phyloP scores from a whole-genome alignment of 2,888 invertebrate genomes.

The Ceriagrion tenellum region DNA sequence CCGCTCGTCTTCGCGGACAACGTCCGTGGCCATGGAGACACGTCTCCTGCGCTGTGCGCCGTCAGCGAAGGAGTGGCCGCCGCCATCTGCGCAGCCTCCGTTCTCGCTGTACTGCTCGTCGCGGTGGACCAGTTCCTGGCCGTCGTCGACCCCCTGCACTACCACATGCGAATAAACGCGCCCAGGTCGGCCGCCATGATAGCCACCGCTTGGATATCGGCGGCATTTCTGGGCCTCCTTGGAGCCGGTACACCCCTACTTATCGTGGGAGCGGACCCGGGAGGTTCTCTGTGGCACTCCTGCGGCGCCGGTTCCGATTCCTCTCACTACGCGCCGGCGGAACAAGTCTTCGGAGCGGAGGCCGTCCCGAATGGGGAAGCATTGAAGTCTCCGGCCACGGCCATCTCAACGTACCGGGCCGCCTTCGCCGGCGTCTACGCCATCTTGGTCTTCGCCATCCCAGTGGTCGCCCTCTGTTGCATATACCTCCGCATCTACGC shows the following conservation, averaged over 20 bases:
- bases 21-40: constrained; percentile 77
- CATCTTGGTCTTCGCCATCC: constrained; percentile 79
- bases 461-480: constrained; percentile 84
- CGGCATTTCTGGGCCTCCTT: constrained; percentile 77
- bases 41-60: constrained; percentile 78
- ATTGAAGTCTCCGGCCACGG: constrained; percentile 5
- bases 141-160: constrained; percentile 83
- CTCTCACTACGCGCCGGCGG: constrained; percentile 35
- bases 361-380: not conserved
- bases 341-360: not conserved
- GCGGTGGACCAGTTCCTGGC: constrained; percentile 85
- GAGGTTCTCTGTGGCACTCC: constrained; percentile 77
- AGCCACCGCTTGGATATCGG: constrained; percentile 79
- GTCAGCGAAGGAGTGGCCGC: constrained; percentile 83
- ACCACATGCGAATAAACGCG: constrained; percentile 77
- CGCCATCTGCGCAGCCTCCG: constrained; percentile 81
- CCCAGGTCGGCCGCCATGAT: constrained; percentile 75
- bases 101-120: constrained; percentile 83
- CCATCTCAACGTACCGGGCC: constrained; percentile 76
- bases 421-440: constrained; percentile 78
- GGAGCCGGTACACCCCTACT: constrained; percentile 75
- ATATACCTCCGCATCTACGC: constrained; percentile 88
- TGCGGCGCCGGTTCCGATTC: constrained; percentile 73
- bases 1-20: constrained; percentile 80
- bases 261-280: constrained; percentile 16